These are phyloP conservation scores for Halictus ligatus DNA, from an alignment of 2,888 invertebrate genomes.

Conservation along the genomic window DNA sequence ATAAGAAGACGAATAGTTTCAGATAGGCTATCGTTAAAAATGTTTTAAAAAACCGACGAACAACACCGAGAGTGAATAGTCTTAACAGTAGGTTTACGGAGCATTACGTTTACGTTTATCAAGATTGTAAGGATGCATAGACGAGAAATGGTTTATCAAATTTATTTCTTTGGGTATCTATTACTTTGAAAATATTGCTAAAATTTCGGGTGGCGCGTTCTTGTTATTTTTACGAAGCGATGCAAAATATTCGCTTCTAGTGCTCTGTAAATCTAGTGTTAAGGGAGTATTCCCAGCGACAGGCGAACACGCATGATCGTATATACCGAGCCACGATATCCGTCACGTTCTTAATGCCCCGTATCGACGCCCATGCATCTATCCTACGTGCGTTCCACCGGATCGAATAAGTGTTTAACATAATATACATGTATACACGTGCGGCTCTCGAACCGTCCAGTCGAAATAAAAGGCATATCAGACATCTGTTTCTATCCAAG, in stretches of 20 bases:
- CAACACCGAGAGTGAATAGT: neutral
- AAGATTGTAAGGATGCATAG: too few species aligned
- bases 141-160: too few species aligned
- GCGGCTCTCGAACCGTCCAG: conserved; percentile 38
- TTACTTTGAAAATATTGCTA: too few species aligned
- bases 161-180: too few species aligned
- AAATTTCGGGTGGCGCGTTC: too few species aligned
- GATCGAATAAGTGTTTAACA: conserved; percentile 43
- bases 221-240: too few species aligned
- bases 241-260: too few species aligned
- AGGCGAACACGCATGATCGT: neutral
- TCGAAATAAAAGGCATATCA: conserved; percentile 62
- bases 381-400: conserved; percentile 50
- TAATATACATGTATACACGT: conserved; percentile 7
- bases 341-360: conserved; percentile 29
- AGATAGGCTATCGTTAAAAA: neutral
- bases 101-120: too few species aligned
- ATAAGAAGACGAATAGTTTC: too few species aligned
- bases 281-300: neutral
- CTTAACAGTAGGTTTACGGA: too few species aligned
- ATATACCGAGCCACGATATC: conserved; percentile 19
- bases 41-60: neutral
- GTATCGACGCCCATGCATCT: conserved; percentile 52
- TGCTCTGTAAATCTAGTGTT: too few species aligned
- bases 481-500: conserved; percentile 56